A percentile compares a stretch with the other conserved stretches of the same genome.
Conservation (phyloP, 2,113 vertebrate genomes). For the Crotalus helleri region DNA sequence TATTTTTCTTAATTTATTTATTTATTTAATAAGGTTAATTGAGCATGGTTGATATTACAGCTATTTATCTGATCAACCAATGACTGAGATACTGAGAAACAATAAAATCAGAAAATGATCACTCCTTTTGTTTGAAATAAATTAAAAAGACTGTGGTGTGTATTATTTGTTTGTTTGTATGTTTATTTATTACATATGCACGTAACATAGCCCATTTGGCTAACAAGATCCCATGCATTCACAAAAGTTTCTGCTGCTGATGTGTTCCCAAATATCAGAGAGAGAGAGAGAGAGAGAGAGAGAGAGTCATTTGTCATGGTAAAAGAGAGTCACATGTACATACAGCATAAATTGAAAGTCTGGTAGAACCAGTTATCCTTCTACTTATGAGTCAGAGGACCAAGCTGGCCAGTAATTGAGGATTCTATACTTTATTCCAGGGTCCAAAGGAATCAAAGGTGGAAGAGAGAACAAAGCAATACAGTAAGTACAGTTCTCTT, state of each 20-base stretch:
- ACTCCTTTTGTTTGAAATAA: background rate
- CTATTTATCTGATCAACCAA: background rate
- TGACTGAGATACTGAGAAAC: background rate
- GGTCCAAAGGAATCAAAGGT: conserved; percentile 55
- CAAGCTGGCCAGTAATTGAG: conserved; percentile 56
- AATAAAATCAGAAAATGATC: background rate
- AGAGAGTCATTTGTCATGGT: conserved; percentile 45
- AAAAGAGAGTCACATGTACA: conserved; percentile 48
- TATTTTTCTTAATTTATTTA: no score
- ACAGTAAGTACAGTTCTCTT: conserved; percentile 49
- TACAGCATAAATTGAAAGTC: conserved; percentile 60
- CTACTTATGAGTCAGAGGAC: conserved; percentile 59
- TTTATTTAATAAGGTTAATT: no score
- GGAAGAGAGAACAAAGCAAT: conserved; percentile 35
- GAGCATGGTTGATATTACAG: no score
- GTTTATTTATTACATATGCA: no score
- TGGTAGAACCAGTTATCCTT: conserved; percentile 65
- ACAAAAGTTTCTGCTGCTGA: conserved; percentile 10
- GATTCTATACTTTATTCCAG: conserved; percentile 51
- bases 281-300: background rate
- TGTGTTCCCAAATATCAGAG: conserved; percentile 27
- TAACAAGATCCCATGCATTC: background rate
- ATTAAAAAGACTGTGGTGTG: background rate
- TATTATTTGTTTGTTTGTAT: background rate
- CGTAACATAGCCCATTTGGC: no score